Evolutionary conservation across 2,113 vertebrate genomes (phyloP).

Genomic region (Melanerpes formicivorus): DNA sequence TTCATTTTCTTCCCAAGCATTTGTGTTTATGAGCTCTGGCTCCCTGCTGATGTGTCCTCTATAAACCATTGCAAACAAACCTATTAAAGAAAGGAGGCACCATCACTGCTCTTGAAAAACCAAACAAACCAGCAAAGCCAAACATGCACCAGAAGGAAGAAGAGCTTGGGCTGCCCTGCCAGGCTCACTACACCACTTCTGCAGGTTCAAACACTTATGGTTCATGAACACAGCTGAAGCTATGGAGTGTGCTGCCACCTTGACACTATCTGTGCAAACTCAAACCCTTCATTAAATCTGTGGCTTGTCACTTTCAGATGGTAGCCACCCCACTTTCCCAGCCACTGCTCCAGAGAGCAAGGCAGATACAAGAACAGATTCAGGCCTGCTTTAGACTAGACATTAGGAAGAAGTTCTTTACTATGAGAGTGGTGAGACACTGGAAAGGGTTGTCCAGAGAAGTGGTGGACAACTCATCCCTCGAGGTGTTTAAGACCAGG

Average conservation of each 20-base stretch:
- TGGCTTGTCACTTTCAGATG: neutral
- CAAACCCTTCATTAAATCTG: neutral
- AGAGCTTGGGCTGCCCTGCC: neutral
- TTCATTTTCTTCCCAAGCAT: neutral
- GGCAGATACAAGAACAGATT: neutral
- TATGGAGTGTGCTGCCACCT: rapidly evolving
- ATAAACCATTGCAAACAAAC: neutral
- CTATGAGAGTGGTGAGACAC: no score
- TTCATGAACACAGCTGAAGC: neutral
- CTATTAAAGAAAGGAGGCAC: neutral
- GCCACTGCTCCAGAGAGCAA: neutral
- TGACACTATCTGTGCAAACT: neutral
- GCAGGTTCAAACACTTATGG: neutral
- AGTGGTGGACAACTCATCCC: no score
- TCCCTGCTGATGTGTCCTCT: neutral
- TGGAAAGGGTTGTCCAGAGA: no score
- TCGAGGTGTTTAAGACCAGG: no score
- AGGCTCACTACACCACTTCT: neutral
- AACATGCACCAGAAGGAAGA: neutral
- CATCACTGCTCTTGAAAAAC: neutral
- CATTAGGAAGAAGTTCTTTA: no score
- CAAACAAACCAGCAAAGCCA: neutral
- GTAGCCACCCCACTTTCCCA: neutral
- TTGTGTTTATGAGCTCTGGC: neutral
- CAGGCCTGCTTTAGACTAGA: neutral